Base-by-base conservation (phyloP, 2,888 invertebrate species). In the Acronicta alni region DNA sequence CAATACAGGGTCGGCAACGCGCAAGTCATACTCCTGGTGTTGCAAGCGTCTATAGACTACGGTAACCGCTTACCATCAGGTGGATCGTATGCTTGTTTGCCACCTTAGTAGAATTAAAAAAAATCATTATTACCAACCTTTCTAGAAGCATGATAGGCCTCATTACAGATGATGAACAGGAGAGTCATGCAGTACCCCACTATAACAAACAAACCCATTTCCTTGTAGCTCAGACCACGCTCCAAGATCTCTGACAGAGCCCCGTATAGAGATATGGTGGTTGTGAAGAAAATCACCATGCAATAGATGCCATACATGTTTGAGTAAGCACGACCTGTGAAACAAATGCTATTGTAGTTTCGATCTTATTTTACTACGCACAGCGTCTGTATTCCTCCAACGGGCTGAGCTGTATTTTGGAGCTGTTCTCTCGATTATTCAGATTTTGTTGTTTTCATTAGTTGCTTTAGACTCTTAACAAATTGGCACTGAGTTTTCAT, bases 271-370 rank as follows among this genome's bases (percentile, higher is more conserved):
- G 97, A 96, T 44, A 96, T 96, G 12, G 96, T 97, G 9, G 96
- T 96, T 2, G 97, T 97, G 78, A 97, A 95, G 82, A 97, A 95
- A 54, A 97, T 96, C 3, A 97, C 95, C 87, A 97, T 93, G 73
- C 96, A 97, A 80, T 96, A 97, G 84, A 97, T 96, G 10, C 96
- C 96, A 71, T 97, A 97, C 96, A 97, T 96, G 74, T 97, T 97
- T 49, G 96, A 96, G 81, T 97, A 97, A 0, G 97, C 97, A 45
- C 96, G 91, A 42, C 96, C 95, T 95, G 84, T 9, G 43, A 55
- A 60, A 18, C 32, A 49, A 55, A 35, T n/a, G 4, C n/a, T 35
- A n/a, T 6, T n/a, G 35, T 35, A 35, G 5, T 35, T n/a, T 35
- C 32, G 5, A 14, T 32, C 32, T 32, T 32, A 32, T 30, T 30